A percentile compares a stretch with the other conserved stretches of the same genome.
Conservation (phyloP, 2,888 invertebrate species). For the Cryptus armator region DNA sequence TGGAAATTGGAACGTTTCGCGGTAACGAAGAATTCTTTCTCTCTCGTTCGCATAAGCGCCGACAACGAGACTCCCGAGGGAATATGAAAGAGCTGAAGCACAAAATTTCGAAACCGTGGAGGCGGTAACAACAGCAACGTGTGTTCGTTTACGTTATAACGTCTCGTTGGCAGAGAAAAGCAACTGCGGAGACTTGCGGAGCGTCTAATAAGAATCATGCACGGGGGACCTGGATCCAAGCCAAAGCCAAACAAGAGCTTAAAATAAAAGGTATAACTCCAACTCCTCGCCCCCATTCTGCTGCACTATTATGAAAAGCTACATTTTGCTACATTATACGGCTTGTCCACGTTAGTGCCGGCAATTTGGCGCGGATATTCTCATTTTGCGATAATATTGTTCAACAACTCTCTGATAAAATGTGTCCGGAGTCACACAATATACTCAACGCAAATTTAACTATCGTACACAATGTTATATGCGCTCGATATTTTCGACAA, state of each 20-base stretch:
- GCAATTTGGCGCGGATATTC: background rate
- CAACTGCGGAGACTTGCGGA: slow-evolving; percentile 42
- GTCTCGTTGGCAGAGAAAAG: slow-evolving; percentile 25
- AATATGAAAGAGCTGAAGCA: background rate
- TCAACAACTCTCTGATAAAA: background rate
- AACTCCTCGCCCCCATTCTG: slow-evolving; percentile 3
- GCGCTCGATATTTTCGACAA: background rate
- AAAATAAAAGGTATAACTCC: slow-evolving; percentile 43
- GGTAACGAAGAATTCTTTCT: slow-evolving; percentile 60
- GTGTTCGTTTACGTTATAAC: slow-evolving; percentile 25
- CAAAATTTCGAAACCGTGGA: slow-evolving; percentile 45
- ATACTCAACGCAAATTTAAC: background rate
- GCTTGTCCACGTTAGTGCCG: slow-evolving; percentile 8
- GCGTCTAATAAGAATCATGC: slow-evolving; percentile 33
- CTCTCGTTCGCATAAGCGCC: slow-evolving; percentile 1
- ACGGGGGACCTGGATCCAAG: slow-evolving; percentile 43
- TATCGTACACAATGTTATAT: background rate
- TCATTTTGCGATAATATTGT: background rate
- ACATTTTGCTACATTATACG: slow-evolving; percentile 44
- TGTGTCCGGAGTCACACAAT: background rate
- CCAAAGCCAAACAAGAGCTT: slow-evolving; percentile 53
- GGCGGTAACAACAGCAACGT: background rate
- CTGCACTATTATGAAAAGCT: slow-evolving; percentile 30
- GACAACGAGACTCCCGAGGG: slow-evolving; percentile 31
- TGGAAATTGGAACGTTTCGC: slow-evolving; percentile 60